Base-by-base conservation (phyloP, 1,140 invertebrate genomes). In the Pseudomyrmex sp. region DNA sequence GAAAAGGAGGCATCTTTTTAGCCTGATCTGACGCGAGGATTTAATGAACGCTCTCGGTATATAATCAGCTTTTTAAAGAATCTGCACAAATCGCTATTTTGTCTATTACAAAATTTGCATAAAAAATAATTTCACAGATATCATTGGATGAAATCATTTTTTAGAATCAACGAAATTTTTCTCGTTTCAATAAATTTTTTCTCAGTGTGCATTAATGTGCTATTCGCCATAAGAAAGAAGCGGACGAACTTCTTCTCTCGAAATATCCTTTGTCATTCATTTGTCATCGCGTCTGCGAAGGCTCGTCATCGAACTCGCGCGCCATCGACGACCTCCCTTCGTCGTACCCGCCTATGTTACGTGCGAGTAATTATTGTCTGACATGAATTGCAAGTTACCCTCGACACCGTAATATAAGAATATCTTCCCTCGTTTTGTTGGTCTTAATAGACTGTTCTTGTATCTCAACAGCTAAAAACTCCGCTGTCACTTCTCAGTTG, bases 231-330 rank as follows among this genome's bases (percentile, higher is more conserved):
- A 59, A 80, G 18, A 12, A 72, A 80, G 66, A 80, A 82, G 52
- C 69, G 46, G 7, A 15, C 44, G 26, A 59, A 44, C 18, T 82
- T 59, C 46, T 20, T 72, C 23, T 73, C 69, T 46, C 58, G 13
- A 50, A 58, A 63, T 70, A 70, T 83, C 85, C 84, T 88, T 86
- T 83, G 85, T 87, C 83, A 83, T 88, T 68, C 85, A 91, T 91
- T 90, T 89, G 85, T 91, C 89, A 89, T 89, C 87, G 74, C 59
- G 26, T 18, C 66, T 58, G 65, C 76, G 65, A 74, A 73, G 54
- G 59, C 58, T 86, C 80, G 83, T 75, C 85, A 35, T 54, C 80
- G 61, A 83, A 63, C 54, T 56, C 65, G 83, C 58, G 61, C 69
- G 76, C 82, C 73, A 84, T 72, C 72, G 58, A 44, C 44, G 20